phyloP scores from a whole-genome alignment of 1,140 invertebrate species.

The Ladona fulva region DNA sequence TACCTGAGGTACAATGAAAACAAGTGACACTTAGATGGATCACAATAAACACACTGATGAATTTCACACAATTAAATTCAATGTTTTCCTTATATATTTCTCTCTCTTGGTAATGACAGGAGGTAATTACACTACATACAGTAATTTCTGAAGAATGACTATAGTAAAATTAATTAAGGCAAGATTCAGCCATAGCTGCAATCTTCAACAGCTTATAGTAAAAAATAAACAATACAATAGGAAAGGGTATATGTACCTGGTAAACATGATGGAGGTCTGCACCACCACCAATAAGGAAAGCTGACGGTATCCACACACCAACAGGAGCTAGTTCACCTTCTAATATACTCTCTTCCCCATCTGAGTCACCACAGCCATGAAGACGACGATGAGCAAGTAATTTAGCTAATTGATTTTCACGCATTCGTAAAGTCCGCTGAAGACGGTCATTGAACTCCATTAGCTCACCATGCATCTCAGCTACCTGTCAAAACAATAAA shows the following conservation, averaged over 20 bases:
- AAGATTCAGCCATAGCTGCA: too few species aligned
- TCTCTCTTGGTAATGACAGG: too few species aligned
- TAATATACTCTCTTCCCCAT: slow-evolving; percentile 12
- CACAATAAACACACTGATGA: too few species aligned
- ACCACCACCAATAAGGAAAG: slow-evolving; percentile 70
- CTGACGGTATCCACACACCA: slow-evolving; percentile 86
- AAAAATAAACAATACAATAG: too few species aligned
- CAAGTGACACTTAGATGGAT: too few species aligned
- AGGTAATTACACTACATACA: too few species aligned
- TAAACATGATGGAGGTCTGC: slow-evolving; percentile 77
- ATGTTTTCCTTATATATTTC: too few species aligned
- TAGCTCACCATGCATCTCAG: slow-evolving; percentile 91
- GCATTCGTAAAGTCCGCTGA: slow-evolving; percentile 39
- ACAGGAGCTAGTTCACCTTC: slow-evolving; percentile 46
- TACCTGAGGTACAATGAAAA: slow-evolving; percentile 48
- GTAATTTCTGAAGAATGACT: too few species aligned
- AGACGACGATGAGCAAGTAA: neutral
- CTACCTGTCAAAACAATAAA: slow-evolving; percentile 53
- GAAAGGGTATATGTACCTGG: slow-evolving; percentile 51
- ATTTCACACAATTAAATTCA: too few species aligned
- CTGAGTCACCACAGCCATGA: neutral
- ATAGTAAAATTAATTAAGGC: too few species aligned
- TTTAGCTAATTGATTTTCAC: neutral
- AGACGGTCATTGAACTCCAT: slow-evolving; percentile 84
- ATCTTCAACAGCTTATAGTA: slow-evolving; percentile 7